Base-by-base conservation (phyloP, 1,140 invertebrate species). In the Mizuhopecten yessoensis region DNA sequence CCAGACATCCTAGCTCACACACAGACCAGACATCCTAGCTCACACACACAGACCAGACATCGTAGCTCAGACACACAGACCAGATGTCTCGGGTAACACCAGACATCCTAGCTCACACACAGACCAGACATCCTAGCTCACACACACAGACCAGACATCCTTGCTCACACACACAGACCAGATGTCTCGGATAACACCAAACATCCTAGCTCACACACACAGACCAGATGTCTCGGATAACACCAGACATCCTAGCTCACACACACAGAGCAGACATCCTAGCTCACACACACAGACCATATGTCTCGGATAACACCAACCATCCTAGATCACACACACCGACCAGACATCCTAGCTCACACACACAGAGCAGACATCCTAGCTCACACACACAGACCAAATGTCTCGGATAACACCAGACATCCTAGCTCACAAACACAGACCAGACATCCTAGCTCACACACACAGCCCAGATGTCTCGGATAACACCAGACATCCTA, bases 381-480 rank as follows among this genome's bases (percentile, higher is more conserved):
- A 1, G 23, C 57, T 75, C 57, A 29, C 57, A 75, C 57, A n/a
- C n/a, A n/a, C n/a, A n/a, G n/a, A n/a, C n/a, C n/a, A n/a, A n/a
- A n/a, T 20, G 57, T n/a, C 57, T n/a, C n/a, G 57, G n/a, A 75
- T 75, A 75, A n/a, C 57, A 75, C 57, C 57, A 75, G n/a, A 75
- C 57, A 29, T n/a, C 23, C 57, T n/a, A 1, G 23, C 57, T 75
- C 57, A 29, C 57, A 75, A n/a, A n/a, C n/a, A n/a, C n/a, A n/a
- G n/a, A n/a, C n/a, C n/a, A n/a, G n/a, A n/a, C n/a, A n/a, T n/a
- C n/a, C n/a, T n/a, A n/a, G n/a, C 57, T 17, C 23, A 75, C n/a
- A 75, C 57, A 29, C 0, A 1, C 57, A 75, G 45, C 20, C 45
- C 20, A 49, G 45, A 49, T 13, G 57, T n/a, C 57, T n/a, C n/a